phyloP scores from a whole-genome alignment of 2,888 invertebrate genomes.

The Pristionchus fissidentatus region DNA sequence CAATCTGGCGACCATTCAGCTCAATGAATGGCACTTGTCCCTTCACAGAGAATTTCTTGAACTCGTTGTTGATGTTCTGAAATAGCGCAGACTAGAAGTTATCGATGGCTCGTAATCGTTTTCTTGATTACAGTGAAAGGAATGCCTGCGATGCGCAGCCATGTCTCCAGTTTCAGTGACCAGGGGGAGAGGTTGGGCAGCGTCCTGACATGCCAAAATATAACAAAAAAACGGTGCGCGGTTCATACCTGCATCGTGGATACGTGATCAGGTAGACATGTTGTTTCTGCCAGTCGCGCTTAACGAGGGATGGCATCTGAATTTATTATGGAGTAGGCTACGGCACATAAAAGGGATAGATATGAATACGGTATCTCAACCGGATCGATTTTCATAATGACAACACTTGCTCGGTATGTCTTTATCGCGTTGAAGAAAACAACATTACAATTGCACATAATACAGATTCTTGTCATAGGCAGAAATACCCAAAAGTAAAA shows the following conservation, averaged over 20 bases:
- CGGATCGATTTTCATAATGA: too few species aligned
- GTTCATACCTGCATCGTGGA: background rate
- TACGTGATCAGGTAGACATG: conserved; percentile 86
- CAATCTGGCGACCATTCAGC: conserved; percentile 92
- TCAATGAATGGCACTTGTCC: conserved; percentile 88
- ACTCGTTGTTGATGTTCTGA: conserved; percentile 70
- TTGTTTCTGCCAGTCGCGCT: conserved; percentile 79
- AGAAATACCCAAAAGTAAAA: too few species aligned
- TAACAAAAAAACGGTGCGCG: background rate
- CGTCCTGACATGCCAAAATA: background rate
- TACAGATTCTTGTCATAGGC: too few species aligned
- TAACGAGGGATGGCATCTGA: conserved; percentile 60
- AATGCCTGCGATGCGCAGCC: background rate
- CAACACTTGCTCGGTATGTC: too few species aligned
- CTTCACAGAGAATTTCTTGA: conserved; percentile 64
- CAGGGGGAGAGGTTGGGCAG: background rate
- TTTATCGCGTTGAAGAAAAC: too few species aligned
- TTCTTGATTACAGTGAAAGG: background rate
- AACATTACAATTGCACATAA: too few species aligned
- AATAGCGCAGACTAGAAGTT: too few species aligned
- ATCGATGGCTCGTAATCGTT: too few species aligned
- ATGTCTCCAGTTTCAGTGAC: conserved; percentile 10
- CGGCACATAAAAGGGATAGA: too few species aligned
- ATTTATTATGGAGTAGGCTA: conserved; percentile 48
- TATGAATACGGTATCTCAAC: too few species aligned